Base-by-base conservation (phyloP, 2,888 invertebrate genomes). In the Caenorhabditis uteleia region DNA sequence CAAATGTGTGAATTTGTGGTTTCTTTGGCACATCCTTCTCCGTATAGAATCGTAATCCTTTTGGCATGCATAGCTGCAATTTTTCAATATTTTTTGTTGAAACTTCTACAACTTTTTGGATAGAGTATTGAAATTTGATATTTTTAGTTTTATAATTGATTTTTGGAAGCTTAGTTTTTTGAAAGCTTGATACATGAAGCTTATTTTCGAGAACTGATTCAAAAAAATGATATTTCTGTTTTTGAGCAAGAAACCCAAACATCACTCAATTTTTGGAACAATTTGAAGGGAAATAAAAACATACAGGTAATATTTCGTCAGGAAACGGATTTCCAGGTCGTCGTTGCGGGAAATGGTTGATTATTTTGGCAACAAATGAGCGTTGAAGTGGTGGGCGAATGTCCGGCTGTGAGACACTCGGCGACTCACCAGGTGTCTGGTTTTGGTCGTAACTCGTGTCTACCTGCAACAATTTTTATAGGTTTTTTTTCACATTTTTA, bases 341-440 rank as follows among this genome's bases (percentile, higher is more conserved):
- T 92, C 91, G 89, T 82, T 94, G 92, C 53, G 97, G 97, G 86
- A 93, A 97, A 85, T 95, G 93, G 48, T 91, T 91, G 74, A 97
- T 87, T 56, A 95, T 90, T 86, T 92, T 92, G 78, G 91, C 91
- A 85, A 94, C 93, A 86, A 94, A 97, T 0, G 93, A 90, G 61
- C 95, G 88, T 85, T 95, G 94, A 84, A 97, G 86, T 38, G 97
- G 97, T 70, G 94, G 91, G 78, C 82, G 76, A 25, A 47, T 25
- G 12, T 50, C 48, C 14, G 59, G 51, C 14, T 45, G 6, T 7
- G 58, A 54, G 31, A 48, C 25, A 27, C 51, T 42, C 21, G 64
- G 56, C 8, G 67, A 68, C 7, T 61, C 73, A 5, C 61, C 50
- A 8, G 67, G 55, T 14, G 62, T 64, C 23, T 65, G 58, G 8